These are phyloP conservation scores for Eurytoma californica DNA, from an alignment of 2,888 invertebrate species.

Conservation along the genomic window DNA sequence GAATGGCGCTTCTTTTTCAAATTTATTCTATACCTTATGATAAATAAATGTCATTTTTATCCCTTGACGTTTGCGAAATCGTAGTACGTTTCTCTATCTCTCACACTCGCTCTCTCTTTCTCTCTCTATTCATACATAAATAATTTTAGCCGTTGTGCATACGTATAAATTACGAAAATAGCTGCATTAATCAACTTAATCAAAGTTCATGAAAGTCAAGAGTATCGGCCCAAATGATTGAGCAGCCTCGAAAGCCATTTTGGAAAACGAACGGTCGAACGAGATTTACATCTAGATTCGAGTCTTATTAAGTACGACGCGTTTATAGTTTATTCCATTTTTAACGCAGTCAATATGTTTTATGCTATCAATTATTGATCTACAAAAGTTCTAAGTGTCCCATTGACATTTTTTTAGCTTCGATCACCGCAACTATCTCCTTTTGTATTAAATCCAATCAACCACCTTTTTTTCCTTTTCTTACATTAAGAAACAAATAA, in stretches of 20 bases:
- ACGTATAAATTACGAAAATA: constrained; percentile 62
- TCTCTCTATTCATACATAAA: constrained; percentile 49
- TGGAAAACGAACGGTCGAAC: constrained; percentile 50
- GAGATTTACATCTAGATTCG: constrained; percentile 60
- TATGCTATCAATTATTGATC: constrained; percentile 36
- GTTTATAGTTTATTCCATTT: constrained; percentile 29
- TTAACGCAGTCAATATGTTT: constrained; percentile 12
- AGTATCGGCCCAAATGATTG: constrained; percentile 27
- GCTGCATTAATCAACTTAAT: constrained; percentile 58
- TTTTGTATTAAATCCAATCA: neutral
- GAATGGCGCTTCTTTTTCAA: constrained; percentile 49
- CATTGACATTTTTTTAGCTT: constrained; percentile 23
- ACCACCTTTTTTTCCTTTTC: neutral
- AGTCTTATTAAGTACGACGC: constrained; percentile 54
- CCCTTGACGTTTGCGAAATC: constrained; percentile 46
- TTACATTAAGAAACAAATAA: constrained; percentile 25
- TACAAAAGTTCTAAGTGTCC: constrained; percentile 33
- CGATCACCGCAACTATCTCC: neutral
- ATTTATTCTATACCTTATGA: constrained; percentile 39
- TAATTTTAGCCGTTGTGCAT: constrained; percentile 53
- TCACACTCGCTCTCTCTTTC: constrained; percentile 35
- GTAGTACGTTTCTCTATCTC: constrained; percentile 24
- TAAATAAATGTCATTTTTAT: constrained; percentile 47
- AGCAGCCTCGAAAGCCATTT: constrained; percentile 40
- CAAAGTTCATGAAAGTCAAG: constrained; percentile 40